Evolutionary conservation across 2,797 vertebrate genomes (phyloP).

Genomic region (Petrocephalus schoutedeni): DNA sequence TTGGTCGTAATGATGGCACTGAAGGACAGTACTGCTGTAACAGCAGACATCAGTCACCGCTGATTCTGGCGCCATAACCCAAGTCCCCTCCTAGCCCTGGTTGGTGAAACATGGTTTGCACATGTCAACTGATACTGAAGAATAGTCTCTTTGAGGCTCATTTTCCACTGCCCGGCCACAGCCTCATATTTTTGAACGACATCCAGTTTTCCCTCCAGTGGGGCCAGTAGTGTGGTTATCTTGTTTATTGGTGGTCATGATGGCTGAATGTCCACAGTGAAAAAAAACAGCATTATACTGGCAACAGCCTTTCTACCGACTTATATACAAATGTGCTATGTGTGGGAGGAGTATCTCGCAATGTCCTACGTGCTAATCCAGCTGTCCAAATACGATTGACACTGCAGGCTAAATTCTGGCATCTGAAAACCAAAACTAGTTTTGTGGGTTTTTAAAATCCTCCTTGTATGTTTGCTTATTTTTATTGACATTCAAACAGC

Average conservation of each 20-base stretch:
- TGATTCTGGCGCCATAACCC: background rate
- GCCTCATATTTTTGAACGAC: background rate
- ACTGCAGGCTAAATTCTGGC: background rate
- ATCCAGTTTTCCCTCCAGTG: background rate
- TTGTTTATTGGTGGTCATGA: background rate
- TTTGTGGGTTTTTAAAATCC: background rate
- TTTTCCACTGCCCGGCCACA: background rate
- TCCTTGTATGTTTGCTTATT: background rate
- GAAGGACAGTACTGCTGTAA: background rate
- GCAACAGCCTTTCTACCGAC: background rate
- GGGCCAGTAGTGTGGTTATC: background rate
- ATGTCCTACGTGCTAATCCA: background rate
- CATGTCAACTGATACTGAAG: background rate
- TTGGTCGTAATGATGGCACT: background rate
- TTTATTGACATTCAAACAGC: background rate
- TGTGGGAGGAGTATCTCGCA: background rate
- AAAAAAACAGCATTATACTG: background rate
- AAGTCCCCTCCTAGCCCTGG: conserved; percentile 9
- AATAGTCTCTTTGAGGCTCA: background rate
- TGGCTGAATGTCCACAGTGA: background rate
- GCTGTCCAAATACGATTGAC: background rate
- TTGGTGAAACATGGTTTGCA: conserved; percentile 27
- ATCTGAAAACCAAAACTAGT: background rate
- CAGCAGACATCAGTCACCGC: conserved; percentile 23
- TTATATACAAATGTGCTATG: background rate